Base-by-base conservation (phyloP, 1,140 invertebrate species). In the Drosophila setifemur region DNA sequence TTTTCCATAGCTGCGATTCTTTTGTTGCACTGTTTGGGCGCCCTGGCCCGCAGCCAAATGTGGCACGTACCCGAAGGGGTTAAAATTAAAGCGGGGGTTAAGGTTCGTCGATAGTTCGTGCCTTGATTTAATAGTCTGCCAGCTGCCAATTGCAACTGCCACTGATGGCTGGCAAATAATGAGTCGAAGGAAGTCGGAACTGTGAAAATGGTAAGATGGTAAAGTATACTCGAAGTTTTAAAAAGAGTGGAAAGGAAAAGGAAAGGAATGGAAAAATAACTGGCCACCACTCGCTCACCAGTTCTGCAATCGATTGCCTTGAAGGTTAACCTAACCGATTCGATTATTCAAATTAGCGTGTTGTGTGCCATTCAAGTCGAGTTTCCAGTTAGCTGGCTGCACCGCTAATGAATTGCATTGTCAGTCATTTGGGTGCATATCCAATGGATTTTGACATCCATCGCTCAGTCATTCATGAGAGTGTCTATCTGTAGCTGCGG, bases 51-150 rank as follows among this genome's bases (percentile, higher is more conserved):
- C 60, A 57, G 78, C 52, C 78, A 79, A 85, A 72, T 55, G 53
- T 52, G 50, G 58, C 50, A 60, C 58, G 58, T 67, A 42, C 25
- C 11, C 6, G 7, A 43, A 33, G 19, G 50, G 40, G 53, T 48
- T n/a, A 42, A 58, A 28, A 21, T n/a, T 23, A 7, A 18, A 5
- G 54, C 21, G 26, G 2, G 26, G 39, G 45, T 29, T 52, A 25
- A 55, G 73, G 73, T 85, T 73, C 71, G 79, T 83, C 71, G 75
- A 85, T 85, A 79, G 79, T 85, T 85, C 79, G 79, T 85, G 79
- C 81, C 57, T 81, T 85, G 81, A 85, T 85, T 85, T 85, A 85
- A 86, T 81, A 68, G 81, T 87, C 81, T 86, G 49, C 48, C 25
- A 23, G 63, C 61, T 85, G 81, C 58, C 81, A 85, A 87, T 44